Evolutionary conservation across 30 jellyfish, hydroid and myxozoan species (phyloP), one percentile per base, ranked within the genome.

Genomic region (Aurelia aurita complex sp. Pacific): DNA sequence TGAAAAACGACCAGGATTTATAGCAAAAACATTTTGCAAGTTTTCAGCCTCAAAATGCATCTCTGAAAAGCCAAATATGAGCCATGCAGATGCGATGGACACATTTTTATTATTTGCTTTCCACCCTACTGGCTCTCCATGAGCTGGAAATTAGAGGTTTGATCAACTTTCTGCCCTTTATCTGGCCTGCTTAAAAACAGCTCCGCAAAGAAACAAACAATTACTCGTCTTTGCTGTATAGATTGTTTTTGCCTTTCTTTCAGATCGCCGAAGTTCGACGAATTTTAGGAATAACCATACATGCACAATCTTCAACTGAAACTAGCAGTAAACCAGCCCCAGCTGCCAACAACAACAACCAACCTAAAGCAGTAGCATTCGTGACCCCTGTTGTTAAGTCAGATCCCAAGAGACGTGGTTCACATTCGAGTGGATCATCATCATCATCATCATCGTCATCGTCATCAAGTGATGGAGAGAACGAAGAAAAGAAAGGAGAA

Each of bases 241-340:
- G 10, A 51, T 67, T 3, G 23, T 46, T 43, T 69, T 69, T 61
- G 1, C 51, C 52, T 71, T 38, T 16, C 57, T 84, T 74, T 46
- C 52, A 84, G 93, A 73, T 84, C 40, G 83, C 69, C 16, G 93
- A 84, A 60, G 93, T 84, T 74, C 93, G 93, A 3, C 87, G 82
- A 29, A 84, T 84, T 15, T 71, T 84, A 53, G 88, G 93, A 12
- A 46, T 84, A 65, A 64, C 83, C 70, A 40, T 82, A 15, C 54
- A 16, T 13, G 87, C 77, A 61, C 77, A 38, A 77, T 1, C 64
- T 15, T 59, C 55, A 10, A 5, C 74, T 5, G 75, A 66, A 66
- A 13, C 76, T 14, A 23, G 54, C 46, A 46, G 9, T 13, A 23
- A 66, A 19, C 38, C 38, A 3, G 9, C 76, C 76, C 18, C 76